Evolutionary conservation across 2,888 invertebrate genomes (phyloP).

Genomic region (Petrolisthes manimaculis): DNA sequence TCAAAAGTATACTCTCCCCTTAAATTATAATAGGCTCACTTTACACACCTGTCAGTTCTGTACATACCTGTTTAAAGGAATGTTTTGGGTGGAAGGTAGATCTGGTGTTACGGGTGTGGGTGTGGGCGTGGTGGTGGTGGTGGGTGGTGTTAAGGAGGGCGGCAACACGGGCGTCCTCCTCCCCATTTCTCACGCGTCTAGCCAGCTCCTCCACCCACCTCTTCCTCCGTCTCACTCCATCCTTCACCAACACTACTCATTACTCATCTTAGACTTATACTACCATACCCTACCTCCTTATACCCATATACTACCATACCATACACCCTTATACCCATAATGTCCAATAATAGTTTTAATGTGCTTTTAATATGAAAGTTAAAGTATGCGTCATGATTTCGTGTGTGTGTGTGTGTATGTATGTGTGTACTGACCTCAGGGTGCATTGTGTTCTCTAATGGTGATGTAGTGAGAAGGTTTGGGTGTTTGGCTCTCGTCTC

Average conservation of each 20-base stretch:
- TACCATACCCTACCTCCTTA: not conserved
- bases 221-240: conserved; percentile 32
- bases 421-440: not conserved
- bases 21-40: no score
- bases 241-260: conserved; percentile 1
- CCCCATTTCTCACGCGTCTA: conserved; percentile 30
- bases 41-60: no score
- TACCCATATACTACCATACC: not conserved
- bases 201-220: conserved; percentile 41
- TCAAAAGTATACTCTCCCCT: no score
- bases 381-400: not conserved
- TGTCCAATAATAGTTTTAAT: no score
- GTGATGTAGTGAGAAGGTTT: not conserved
- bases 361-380: no score
- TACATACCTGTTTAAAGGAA: not conserved
- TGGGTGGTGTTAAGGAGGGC: conserved; percentile 15
- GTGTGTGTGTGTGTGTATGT: not conserved
- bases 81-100: not conserved
- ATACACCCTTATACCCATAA: not conserved
- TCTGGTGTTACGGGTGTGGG: not conserved
- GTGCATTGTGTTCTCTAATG: not conserved
- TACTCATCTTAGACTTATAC: not conserved
- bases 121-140: not conserved
- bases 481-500: not conserved
- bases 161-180: conserved; percentile 45